Conservation (phyloP, 2,113 vertebrate species). For the Pleuronectes platessa region DNA sequence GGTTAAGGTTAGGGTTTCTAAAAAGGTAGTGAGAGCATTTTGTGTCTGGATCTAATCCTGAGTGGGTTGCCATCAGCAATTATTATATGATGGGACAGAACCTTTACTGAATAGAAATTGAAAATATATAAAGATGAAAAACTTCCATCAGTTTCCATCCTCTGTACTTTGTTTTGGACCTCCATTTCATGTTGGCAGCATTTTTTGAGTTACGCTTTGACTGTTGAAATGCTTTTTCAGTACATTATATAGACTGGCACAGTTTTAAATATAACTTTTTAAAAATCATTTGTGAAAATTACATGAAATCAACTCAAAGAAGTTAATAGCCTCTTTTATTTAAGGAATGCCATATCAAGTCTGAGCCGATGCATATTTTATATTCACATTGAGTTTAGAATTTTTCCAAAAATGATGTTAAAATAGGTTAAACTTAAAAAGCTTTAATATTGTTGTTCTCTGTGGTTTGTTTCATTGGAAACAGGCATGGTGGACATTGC, state of each 20-base stretch:
- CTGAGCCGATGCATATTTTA: neutral
- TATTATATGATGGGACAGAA: neutral
- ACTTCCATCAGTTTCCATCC: neutral
- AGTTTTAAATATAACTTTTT: neutral
- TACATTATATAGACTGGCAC: neutral
- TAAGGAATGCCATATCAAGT: conserved; percentile 5
- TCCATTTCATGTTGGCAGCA: no score
- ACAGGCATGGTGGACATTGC: conserved; percentile 94
- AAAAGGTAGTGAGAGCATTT: neutral
- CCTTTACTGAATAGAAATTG: neutral
- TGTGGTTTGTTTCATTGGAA: conserved; percentile 16
- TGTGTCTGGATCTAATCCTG: neutral
- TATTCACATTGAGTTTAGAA: neutral
- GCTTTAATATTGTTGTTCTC: neutral
- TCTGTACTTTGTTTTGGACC: neutral
- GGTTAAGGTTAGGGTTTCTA: neutral
- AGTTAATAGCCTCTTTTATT: neutral
- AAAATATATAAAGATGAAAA: neutral
- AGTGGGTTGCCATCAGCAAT: neutral
- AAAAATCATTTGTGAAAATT: neutral
- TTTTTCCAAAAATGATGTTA: no score
- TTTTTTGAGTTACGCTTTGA: no score
- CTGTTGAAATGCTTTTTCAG: neutral
- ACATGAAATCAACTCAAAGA: conserved; percentile 3
- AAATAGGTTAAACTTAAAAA: neutral